phyloP scores from a whole-genome alignment of 2,797 vertebrate species.

The Gastrophryne carolinensis region DNA sequence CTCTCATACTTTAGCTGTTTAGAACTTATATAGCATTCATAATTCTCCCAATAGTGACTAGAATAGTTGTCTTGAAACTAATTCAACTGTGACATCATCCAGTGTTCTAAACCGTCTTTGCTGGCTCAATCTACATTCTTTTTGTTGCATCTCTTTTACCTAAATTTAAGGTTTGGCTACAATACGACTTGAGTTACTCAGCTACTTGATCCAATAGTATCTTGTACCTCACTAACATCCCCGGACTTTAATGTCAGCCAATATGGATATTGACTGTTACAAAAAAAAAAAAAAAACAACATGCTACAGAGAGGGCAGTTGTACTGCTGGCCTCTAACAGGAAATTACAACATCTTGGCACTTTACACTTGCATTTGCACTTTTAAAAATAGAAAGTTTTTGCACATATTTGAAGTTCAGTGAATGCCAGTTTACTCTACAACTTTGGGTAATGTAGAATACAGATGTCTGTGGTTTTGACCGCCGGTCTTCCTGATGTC shows the following conservation, averaged over 20 bases:
- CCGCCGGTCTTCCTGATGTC: constrained; percentile 22
- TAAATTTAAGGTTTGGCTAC: constrained; percentile 66
- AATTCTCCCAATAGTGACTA: constrained; percentile 62
- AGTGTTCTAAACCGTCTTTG: constrained; percentile 56
- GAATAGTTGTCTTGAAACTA: constrained; percentile 61
- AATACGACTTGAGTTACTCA: constrained; percentile 61
- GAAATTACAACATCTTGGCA: constrained; percentile 57
- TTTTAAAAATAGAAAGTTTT: constrained; percentile 33
- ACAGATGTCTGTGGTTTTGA: constrained; percentile 33
- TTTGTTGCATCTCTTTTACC: constrained; percentile 55
- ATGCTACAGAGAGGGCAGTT: constrained; percentile 55
- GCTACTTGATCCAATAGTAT: constrained; percentile 57
- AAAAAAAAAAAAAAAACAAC: neutral
- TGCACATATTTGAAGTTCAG: neutral
- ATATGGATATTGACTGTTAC: constrained; percentile 52
- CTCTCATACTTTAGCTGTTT: constrained; percentile 50
- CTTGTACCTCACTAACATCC: constrained; percentile 57
- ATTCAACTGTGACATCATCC: constrained; percentile 67
- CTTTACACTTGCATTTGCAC: constrained; percentile 13
- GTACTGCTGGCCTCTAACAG: constrained; percentile 55
- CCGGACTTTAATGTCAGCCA: constrained; percentile 60
- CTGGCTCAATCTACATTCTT: constrained; percentile 55
- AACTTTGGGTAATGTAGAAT: constrained; percentile 26
- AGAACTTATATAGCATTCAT: constrained; percentile 57
- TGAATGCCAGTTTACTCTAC: constrained; percentile 20